Base-by-base conservation (phyloP, 2,888 invertebrate genomes). In the Rhabditoides inermis region DNA sequence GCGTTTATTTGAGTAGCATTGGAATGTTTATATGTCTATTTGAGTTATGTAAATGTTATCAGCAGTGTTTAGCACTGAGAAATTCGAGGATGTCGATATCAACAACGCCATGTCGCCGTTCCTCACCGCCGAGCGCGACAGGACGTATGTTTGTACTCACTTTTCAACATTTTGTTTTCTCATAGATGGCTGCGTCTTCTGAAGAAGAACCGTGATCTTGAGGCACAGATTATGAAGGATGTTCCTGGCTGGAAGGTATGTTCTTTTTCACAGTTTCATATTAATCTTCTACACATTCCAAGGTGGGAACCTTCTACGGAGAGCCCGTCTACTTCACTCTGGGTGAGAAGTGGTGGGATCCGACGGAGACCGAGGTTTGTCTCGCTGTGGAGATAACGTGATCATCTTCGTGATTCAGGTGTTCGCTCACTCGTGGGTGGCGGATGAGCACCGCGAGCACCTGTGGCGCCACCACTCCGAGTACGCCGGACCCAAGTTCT, bases 151-250 rank as follows among this genome's bases (percentile, higher is more conserved):
- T 41, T 40, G 25, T 39, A 10, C 20, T 15, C 12, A 26, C 35
- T 32, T n/a, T 46, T 2, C 15, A 18, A 23, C 22, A 48, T 23
- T 23, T 55, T 53, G 23, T 54, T 26, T 41, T 56, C 15, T 45
- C 2, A 18, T 36, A 72, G 73, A 41, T 73, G 70, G 69, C 61
- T 75, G 49, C 68, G 67, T 53, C 47, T 69, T 37, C 53, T 77
- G 51, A 72, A 77, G 26, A 69, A 72, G 49, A 78, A 77, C 58
- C 70, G 79, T 23, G 80, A 80, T 23, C 75, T 78, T 37, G 81
- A 81, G 61, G 73, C 75, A 42, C 77, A 67, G 45, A 60, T 81
- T 49, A 81, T 81, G 81, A 79, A 79, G 64, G 73, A 80, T 56
- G 78, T 78, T 18, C 78, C 78, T 25, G 79, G 77, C 48, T 75